These are phyloP conservation scores for Pelodiscus sinensis DNA, from an alignment of 2,113 vertebrate species.

Conservation along the genomic window DNA sequence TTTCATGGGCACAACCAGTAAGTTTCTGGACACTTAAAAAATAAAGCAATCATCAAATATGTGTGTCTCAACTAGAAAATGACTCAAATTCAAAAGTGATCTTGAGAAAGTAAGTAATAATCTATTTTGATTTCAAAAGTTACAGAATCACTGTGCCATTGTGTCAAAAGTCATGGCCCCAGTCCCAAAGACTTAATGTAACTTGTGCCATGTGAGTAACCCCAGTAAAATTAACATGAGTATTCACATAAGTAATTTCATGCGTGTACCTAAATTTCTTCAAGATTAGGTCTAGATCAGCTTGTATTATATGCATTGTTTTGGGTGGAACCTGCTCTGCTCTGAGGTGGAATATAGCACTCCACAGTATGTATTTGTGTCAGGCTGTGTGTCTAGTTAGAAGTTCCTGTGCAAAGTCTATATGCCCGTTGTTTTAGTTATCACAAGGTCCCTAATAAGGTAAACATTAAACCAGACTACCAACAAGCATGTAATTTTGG, in stretches of 20 bases:
- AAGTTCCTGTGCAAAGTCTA: not conserved
- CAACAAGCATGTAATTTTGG: not conserved
- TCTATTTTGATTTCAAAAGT: conserved; percentile 36
- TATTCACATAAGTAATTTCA: not conserved
- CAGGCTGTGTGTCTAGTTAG: conserved; percentile 23
- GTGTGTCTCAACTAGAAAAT: conserved; percentile 45
- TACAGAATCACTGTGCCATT: not conserved
- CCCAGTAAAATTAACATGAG: not conserved
- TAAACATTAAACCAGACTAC: not conserved
- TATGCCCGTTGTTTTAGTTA: not conserved
- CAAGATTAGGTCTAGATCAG: not conserved
- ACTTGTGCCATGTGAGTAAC: not conserved
- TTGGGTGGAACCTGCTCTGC: not conserved
- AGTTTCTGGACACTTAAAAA: conserved; percentile 44
- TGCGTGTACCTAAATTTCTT: not conserved
- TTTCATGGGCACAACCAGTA: conserved; percentile 4
- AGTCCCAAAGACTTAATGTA: not conserved
- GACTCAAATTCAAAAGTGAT: not conserved
- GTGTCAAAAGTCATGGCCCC: not conserved
- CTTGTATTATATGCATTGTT: not conserved
- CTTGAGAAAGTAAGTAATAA: conserved; percentile 33
- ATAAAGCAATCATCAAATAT: conserved; percentile 52
- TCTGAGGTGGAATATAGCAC: not conserved
- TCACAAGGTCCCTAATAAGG: not conserved
- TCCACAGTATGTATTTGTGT: not conserved